phyloP scores from a whole-genome alignment of 2,797 vertebrate genomes.

The Meda fulgida region DNA sequence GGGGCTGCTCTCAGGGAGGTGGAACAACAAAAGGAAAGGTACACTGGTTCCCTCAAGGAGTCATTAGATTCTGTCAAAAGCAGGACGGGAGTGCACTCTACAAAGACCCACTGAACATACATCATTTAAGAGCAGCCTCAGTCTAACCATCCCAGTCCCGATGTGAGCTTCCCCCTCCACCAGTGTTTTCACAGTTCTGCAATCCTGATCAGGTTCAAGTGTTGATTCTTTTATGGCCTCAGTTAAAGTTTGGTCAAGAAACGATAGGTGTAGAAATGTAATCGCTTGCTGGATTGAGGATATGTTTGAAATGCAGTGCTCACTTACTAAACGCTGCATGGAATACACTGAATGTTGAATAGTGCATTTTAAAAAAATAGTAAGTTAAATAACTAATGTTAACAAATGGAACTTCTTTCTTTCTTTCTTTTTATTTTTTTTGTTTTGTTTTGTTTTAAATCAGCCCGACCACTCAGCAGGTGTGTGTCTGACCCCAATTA shows the following conservation, averaged over 20 bases:
- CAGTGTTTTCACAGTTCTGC: slow-evolving; percentile 12
- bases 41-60: slow-evolving; percentile 57
- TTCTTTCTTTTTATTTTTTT: not conserved
- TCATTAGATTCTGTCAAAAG: slow-evolving; percentile 63
- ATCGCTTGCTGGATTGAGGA: not conserved
- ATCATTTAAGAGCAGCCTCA: slow-evolving; percentile 55
- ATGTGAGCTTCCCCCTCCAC: not conserved
- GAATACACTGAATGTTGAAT: not conserved
- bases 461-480: not conserved
- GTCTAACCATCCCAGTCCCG: not conserved
- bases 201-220: slow-evolving; percentile 23
- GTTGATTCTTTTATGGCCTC: not conserved
- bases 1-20: slow-evolving; percentile 51
- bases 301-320: not conserved
- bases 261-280: not conserved
- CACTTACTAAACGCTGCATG: not conserved
- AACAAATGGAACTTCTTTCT: no score
- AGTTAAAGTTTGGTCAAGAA: not conserved
- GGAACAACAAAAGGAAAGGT: slow-evolving; percentile 39
- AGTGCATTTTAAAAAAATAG: no score
- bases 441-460: not conserved
- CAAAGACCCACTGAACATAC: slow-evolving; percentile 54
- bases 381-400: not conserved
- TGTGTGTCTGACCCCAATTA: not conserved
- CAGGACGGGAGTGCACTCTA: slow-evolving; percentile 35